Conservation (phyloP, 2,113 vertebrate species). For the Calyptomena viridis region DNA sequence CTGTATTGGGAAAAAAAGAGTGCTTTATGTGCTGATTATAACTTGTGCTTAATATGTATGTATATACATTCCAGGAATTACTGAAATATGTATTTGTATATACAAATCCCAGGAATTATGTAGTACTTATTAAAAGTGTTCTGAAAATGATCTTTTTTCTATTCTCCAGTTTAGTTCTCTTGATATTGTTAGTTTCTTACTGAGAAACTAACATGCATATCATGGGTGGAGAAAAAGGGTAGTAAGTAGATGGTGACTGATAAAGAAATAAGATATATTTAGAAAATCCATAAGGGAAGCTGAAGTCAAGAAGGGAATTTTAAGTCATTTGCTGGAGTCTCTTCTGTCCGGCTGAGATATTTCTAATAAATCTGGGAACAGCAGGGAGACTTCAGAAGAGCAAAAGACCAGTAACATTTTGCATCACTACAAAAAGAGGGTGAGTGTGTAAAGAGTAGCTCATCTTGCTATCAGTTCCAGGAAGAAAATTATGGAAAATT, state of each 20-base stretch:
- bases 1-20: neutral
- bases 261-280: slow-evolving; percentile 10
- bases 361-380: neutral
- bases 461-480: neutral
- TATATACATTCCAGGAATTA: too few species aligned
- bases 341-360: neutral
- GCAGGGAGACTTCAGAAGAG: neutral
- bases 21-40: neutral
- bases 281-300: neutral
- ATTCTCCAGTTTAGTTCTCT: neutral
- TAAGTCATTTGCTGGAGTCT: neutral
- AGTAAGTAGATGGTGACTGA: neutral
- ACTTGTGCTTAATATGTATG: neutral
- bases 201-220: neutral
- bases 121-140: neutral
- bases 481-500: slow-evolving; percentile 1
- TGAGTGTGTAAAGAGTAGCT: neutral
- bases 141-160: neutral
- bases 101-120: neutral
- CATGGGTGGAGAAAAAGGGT: neutral
- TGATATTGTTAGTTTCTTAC: slow-evolving; percentile 6
- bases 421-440: neutral
- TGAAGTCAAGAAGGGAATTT: neutral
- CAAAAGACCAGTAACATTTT: neutral
- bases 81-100: too few species aligned